These are phyloP conservation scores for Stenchaetothrips biformis DNA, from an alignment of 2,888 invertebrate species.

Conservation along the genomic window DNA sequence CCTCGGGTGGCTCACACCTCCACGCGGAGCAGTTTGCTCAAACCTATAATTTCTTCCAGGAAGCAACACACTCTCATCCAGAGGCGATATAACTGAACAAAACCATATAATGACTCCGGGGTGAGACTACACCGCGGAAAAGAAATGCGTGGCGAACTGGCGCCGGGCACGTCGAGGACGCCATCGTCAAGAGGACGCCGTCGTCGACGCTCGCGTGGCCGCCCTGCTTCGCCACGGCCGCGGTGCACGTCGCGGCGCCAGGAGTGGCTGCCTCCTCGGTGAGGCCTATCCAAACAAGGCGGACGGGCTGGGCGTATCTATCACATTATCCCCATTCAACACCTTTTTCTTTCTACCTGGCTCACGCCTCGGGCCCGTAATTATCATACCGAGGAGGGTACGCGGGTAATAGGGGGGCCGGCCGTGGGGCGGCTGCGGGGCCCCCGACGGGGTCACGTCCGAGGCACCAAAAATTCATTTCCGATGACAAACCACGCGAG, in stretches of 20 bases:
- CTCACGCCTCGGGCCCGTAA: not conserved
- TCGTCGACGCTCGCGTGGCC: not conserved
- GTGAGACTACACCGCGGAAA: not conserved
- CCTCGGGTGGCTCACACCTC: not conserved
- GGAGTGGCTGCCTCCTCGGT: not conserved
- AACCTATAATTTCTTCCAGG: conserved; percentile 21
- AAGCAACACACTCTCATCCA: not conserved
- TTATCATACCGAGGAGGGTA: not conserved
- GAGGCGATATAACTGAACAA: conserved; percentile 8
- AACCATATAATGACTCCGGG: not conserved
- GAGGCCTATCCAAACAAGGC: not conserved
- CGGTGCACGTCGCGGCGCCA: not conserved
- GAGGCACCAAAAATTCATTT: too few relatives aligned
- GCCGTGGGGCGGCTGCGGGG: too few relatives aligned
- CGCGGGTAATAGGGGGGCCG: too few relatives aligned
- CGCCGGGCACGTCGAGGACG: not conserved
- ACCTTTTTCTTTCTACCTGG: not conserved
- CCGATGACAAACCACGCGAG: not conserved
- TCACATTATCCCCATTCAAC: conserved; percentile 18
- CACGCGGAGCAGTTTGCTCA: not conserved
- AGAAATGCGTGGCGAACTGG: not conserved
- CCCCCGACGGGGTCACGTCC: too few relatives aligned
- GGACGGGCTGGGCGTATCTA: not conserved
- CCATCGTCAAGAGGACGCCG: not conserved
- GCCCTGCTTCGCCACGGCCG: too few relatives aligned